A percentile compares a stretch with the other conserved stretches of the same genome.
These are phyloP conservation scores for Menura novaehollandiae DNA, from an alignment of 2,113 vertebrate genomes.

Conservation along the genomic window DNA sequence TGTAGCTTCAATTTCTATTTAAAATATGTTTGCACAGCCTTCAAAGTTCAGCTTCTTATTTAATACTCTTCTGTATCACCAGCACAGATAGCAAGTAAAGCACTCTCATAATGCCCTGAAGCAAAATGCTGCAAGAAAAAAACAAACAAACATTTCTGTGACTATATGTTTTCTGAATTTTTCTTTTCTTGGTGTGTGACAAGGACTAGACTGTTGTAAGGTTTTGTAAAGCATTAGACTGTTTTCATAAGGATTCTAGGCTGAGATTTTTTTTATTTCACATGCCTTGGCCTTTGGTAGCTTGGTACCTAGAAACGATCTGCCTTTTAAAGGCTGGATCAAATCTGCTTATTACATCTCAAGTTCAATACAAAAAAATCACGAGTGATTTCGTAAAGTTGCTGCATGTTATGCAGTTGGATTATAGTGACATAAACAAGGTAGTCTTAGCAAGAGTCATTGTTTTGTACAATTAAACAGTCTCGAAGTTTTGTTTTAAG, in stretches of 20 bases:
- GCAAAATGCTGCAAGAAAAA: conserved; percentile 73
- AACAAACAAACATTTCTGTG: neutral
- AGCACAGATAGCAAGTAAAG: conserved; percentile 75
- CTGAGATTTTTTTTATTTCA: neutral
- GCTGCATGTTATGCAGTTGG: neutral
- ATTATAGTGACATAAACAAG: neutral
- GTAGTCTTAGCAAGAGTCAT: neutral
- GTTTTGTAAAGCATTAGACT: neutral
- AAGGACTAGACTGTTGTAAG: neutral
- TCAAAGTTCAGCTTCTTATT: neutral
- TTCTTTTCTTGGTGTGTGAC: neutral
- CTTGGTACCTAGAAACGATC: neutral
- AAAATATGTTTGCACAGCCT: neutral
- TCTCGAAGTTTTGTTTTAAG: neutral
- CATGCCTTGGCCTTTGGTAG: neutral
- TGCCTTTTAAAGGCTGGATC: neutral
- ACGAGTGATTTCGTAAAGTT: neutral
- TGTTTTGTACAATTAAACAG: neutral
- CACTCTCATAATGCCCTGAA: conserved; percentile 77
- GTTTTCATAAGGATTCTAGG: neutral
- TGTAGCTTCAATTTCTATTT: neutral
- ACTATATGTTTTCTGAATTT: neutral
- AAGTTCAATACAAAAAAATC: neutral
- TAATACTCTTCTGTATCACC: conserved; percentile 74
- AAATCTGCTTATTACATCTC: neutral